Base-by-base conservation (phyloP, 2,113 vertebrate genomes). In the Pimephales promelas region DNA sequence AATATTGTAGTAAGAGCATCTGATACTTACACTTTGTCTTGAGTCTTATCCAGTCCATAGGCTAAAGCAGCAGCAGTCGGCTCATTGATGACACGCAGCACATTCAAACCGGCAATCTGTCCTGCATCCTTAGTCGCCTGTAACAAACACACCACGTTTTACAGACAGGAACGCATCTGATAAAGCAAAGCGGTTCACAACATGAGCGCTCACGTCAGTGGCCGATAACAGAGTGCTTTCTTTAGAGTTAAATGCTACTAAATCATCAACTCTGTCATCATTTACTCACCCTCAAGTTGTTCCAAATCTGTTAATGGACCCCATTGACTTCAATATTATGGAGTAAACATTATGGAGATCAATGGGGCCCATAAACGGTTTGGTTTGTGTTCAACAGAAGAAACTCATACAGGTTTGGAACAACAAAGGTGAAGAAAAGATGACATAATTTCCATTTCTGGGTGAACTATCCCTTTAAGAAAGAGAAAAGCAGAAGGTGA, bases 91-190 rank as follows among this genome's bases (percentile, higher is more conserved):
- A 99, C 98, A 18, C 98, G 94, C 89, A 99, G 91, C 22, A 99
- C 97, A n/a, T 98, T 99, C 47, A 99, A 89, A 56, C 98, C 97
- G 43, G 97, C 83, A 0, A 99, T 99, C 92, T 99, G 98, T 47
- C 98, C 98, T 1, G 98, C 98, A 31, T 99, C 98, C 88, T 99
- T 99, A 7, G 98, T 99, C 18, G 98, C 98, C 98, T 99, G 78
- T 59, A 49, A 77, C 4, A 45, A 83, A 26, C 24, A 52, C 1
- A 78, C 10, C 10, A 86, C 13, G 18, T 22, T 16, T 79, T 64
- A 72, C 71, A 74, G 0, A 71, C 64, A 10, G 31, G 10, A 34
- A 10, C 3, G 8, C 52, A 54, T 81, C 83, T 36, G 84, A 28
- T 2, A 24, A n/a, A 43, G 9, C 70, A 73, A 24, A 36, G 18